Base-by-base conservation (phyloP, 2,888 invertebrate species). In the Mellilla xanthometata region DNA sequence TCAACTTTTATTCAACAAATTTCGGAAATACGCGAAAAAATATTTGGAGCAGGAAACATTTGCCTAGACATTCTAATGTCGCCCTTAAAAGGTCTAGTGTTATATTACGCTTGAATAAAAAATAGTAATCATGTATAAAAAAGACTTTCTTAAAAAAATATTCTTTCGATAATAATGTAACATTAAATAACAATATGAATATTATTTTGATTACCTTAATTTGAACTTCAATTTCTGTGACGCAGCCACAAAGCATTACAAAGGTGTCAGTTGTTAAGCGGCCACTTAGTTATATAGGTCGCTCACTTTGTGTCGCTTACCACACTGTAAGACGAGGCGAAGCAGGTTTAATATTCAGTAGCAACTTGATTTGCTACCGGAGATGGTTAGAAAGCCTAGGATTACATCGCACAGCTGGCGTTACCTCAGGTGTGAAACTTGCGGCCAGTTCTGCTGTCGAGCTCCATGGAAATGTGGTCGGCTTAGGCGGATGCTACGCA, bases 351-450 rank as follows among this genome's bases (percentile, higher is more conserved):
- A 38, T 39, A 48, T 48, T 42, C 35, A 41, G 33, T n/a, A 12
- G 27, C 24, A 26, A 41, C 41, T 47, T 41, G 39, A 52, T 46
- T 52, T 34, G 46, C 47, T 49, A 52, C 49, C 56, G 39, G 44
- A 40, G 34, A 54, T 39, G 54, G 40, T 45, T 19, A 54, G 49
- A 46, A 59, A 60, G 58, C 54, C 57, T 43, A 54, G 52, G 62
- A 56, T 61, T 62, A 64, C 57, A 58, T 54, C 56, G 56, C 54
- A 54, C 67, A 65, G 63, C 54, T 51, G 57, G 49, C 40, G 29
- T 44, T 43, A 59, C 52, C 66, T 58, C 66, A 65, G 68, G 64
- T 62, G 58, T 54, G 58, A 35, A 34, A 41, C 38, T 44, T 60
- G 68, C 52, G 69, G 69, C 68, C 56, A 57, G 56, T 41, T 42